Conservation (phyloP, 2,113 vertebrate genomes). For the Eolophus roseicapilla region DNA sequence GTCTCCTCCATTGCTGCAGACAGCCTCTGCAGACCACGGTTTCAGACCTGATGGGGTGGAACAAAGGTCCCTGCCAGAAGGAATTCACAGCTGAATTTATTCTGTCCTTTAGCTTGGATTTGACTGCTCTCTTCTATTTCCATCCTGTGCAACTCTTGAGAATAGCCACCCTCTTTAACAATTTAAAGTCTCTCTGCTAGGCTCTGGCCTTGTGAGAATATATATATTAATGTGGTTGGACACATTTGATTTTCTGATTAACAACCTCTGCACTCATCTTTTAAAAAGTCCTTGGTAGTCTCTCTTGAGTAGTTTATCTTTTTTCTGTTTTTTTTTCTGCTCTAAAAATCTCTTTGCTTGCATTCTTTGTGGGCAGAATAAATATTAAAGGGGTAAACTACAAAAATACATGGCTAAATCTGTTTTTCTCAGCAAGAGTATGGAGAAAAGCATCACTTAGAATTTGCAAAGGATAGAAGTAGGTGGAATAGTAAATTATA, state of each 20-base stretch:
- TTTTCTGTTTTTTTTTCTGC: not conserved
- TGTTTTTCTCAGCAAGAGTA: not conserved
- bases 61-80: not conserved
- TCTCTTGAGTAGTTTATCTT: not conserved
- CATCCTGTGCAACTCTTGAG: not conserved
- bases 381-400: not conserved
- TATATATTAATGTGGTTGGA: not conserved
- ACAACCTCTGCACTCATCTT: not conserved
- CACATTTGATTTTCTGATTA: not conserved
- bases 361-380: not conserved
- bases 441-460: not conserved
- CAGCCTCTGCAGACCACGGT: accelerated
- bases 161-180: not conserved
- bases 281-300: not conserved
- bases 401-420: not conserved
- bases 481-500: not conserved
- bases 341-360: not conserved
- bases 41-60: accelerated
- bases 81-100: not conserved
- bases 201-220: not conserved
- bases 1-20: accelerated
- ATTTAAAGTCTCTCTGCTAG: not conserved
- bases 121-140: not conserved
- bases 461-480: not conserved
- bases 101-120: not conserved